Evolutionary conservation across 2,888 invertebrate genomes (phyloP).

Genomic region (Spicauda simplicius): DNA sequence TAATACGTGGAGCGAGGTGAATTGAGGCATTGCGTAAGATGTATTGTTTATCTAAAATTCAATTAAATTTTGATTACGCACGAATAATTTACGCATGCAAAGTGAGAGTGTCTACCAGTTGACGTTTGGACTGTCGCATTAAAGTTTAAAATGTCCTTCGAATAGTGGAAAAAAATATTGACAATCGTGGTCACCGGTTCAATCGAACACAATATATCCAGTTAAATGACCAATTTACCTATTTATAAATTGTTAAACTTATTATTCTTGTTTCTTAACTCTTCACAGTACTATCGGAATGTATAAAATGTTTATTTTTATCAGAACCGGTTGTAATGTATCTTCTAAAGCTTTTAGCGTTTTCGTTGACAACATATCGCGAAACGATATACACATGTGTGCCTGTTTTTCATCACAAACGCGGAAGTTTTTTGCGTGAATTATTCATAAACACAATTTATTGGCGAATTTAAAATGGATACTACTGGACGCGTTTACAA

Average conservation of each 20-base stretch:
- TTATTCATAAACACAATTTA: slow-evolving; percentile 39
- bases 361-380: background rate
- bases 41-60: background rate
- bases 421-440: background rate
- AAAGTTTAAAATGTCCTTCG: too few relatives aligned
- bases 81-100: background rate
- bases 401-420: background rate
- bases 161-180: too few relatives aligned
- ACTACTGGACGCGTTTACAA: slow-evolving; percentile 33
- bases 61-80: background rate
- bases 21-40: background rate
- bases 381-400: background rate
- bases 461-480: slow-evolving; percentile 44
- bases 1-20: background rate
- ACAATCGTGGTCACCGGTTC: too few relatives aligned
- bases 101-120: background rate
- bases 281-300: background rate
- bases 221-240: too few relatives aligned
- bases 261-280: background rate
- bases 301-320: background rate
- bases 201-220: too few relatives aligned
- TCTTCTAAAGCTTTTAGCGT: background rate
- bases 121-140: too few relatives aligned
- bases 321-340: background rate
- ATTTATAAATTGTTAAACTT: background rate